Evolutionary conservation across 2,888 invertebrate genomes (phyloP).

Genomic region (Tenthredo notha): DNA sequence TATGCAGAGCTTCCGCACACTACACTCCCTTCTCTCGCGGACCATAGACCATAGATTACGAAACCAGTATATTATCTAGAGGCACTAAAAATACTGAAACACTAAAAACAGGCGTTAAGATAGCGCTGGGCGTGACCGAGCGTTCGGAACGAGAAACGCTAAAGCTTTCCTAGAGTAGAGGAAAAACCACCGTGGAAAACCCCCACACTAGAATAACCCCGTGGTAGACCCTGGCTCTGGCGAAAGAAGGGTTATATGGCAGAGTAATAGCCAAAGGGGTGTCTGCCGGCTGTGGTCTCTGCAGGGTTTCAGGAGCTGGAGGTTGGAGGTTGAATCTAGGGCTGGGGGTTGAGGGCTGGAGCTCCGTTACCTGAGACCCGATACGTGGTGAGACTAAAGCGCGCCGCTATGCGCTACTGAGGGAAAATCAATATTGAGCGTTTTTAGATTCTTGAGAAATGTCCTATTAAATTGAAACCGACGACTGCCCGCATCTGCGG

Average conservation of each 20-base stretch:
- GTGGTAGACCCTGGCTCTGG: conserved; percentile 53
- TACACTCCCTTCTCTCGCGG: conserved; percentile 52
- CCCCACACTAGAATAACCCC: conserved; percentile 39
- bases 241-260: conserved; percentile 69
- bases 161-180: conserved; percentile 25
- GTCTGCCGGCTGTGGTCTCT: conserved; percentile 54
- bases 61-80: conserved; percentile 64
- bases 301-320: conserved; percentile 45
- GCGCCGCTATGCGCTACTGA: conserved; percentile 56
- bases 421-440: conserved; percentile 65
- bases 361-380: conserved; percentile 50
- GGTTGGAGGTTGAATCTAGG: conserved; percentile 52
- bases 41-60: conserved; percentile 56
- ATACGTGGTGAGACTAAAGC: conserved; percentile 62
- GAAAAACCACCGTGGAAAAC: conserved; percentile 30
- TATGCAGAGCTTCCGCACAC: conserved; percentile 55
- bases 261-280: conserved; percentile 65
- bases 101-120: conserved; percentile 68
- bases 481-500: conserved; percentile 48
- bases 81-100: conserved; percentile 68
- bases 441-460: conserved; percentile 55
- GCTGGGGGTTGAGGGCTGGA: conserved; percentile 52
- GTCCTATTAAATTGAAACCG: conserved; percentile 48
- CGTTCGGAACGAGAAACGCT: conserved; percentile 21
- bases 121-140: conserved; percentile 67